Evolutionary conservation across 2,888 invertebrate genomes (phyloP).

Genomic region (Azorinus chamasolen): DNA sequence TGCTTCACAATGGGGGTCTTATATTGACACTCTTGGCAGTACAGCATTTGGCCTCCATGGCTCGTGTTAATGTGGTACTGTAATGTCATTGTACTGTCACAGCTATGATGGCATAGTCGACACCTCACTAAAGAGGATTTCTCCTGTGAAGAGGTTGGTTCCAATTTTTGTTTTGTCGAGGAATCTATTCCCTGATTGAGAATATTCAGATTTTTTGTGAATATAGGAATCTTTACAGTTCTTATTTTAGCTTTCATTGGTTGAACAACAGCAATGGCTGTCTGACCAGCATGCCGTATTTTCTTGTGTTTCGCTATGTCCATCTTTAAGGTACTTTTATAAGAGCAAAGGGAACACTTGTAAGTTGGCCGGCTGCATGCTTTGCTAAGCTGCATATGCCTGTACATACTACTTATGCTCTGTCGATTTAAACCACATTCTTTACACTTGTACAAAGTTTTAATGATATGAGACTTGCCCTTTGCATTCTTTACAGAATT

Average conservation of each 20-base stretch:
- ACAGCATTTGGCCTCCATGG: slow-evolving; percentile 49
- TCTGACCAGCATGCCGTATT: slow-evolving; percentile 48
- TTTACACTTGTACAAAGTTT: slow-evolving; percentile 61
- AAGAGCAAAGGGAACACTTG: slow-evolving; percentile 60
- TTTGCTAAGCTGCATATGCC: slow-evolving; percentile 51
- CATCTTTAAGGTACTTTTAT: slow-evolving; percentile 38
- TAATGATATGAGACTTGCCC: slow-evolving; percentile 32
- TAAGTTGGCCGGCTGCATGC: slow-evolving; percentile 54
- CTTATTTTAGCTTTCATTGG: slow-evolving; percentile 38
- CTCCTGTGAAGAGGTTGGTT: background rate
- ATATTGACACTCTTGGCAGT: slow-evolving; percentile 55
- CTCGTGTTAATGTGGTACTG: slow-evolving; percentile 61
- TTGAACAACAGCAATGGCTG: slow-evolving; percentile 13
- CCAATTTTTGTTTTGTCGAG: too few relatives aligned
- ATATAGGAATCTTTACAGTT: background rate
- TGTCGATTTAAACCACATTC: slow-evolving; percentile 62
- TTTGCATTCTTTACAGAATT: slow-evolving; percentile 13
- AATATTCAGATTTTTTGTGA: too few relatives aligned
- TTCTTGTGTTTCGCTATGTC: slow-evolving; percentile 42
- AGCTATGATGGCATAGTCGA: slow-evolving; percentile 33
- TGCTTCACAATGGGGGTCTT: slow-evolving; percentile 62
- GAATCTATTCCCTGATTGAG: background rate
- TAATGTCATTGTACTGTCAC: slow-evolving; percentile 41
- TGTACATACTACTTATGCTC: slow-evolving; percentile 55
- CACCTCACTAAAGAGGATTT: slow-evolving; percentile 12